Conservation (phyloP, 2,113 vertebrate species). For the Dipodomys ordii region DNA sequence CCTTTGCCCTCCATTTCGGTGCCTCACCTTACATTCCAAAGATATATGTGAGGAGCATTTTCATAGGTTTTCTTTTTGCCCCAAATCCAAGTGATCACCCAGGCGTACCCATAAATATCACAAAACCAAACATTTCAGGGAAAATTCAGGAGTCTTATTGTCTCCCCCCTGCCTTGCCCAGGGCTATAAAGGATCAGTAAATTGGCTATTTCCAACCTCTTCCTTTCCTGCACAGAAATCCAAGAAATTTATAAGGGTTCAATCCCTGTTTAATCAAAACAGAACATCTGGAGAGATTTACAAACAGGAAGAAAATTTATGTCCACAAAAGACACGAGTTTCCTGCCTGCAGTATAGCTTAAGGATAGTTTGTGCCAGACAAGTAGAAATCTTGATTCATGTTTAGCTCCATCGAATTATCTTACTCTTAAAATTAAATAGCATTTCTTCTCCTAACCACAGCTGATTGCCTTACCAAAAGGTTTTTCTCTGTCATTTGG, state of each 20-base stretch:
- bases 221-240: conserved; percentile 79
- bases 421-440: conserved; percentile 76
- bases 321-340: conserved; percentile 84
- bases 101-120: not conserved
- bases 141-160: conserved; percentile 28
- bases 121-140: conserved; percentile 11
- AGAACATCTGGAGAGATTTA: conserved; percentile 85
- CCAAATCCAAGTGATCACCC: not conserved
- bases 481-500: conserved; percentile 69
- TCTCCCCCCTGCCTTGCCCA: conserved; percentile 31
- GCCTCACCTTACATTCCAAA: too few relatives aligned
- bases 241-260: conserved; percentile 80
- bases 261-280: conserved; percentile 86
- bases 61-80: not conserved
- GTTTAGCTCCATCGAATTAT: conserved; percentile 79
- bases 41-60: too few relatives aligned
- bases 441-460: conserved; percentile 69
- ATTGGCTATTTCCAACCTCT: conserved; percentile 64
- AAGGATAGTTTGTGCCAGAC: conserved; percentile 84
- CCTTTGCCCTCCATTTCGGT: too few relatives aligned
- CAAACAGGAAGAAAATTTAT: conserved; percentile 88
- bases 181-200: conserved; percentile 66
- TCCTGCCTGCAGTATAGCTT: conserved; percentile 86
- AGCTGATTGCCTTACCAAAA: conserved; percentile 77
- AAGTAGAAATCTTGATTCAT: conserved; percentile 82